These are phyloP conservation scores for Eucriotettix oculatus DNA, from an alignment of 2,888 invertebrate species.

Conservation along the genomic window DNA sequence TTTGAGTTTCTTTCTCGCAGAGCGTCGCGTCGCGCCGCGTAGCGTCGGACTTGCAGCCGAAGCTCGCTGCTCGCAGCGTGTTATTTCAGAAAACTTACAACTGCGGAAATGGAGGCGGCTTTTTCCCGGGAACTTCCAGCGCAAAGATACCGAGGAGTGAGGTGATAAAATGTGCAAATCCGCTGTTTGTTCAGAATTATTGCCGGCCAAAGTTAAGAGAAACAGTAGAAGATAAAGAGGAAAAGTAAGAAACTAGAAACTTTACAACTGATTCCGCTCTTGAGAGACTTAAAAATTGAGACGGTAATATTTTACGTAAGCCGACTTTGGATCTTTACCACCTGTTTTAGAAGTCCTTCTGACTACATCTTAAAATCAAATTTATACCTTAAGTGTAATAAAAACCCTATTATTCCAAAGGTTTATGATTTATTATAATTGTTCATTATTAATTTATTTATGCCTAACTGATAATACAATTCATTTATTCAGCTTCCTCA, in stretches of 20 bases:
- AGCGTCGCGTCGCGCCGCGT: neutral
- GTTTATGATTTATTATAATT: too few species aligned
- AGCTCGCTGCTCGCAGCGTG: slow-evolving; percentile 3
- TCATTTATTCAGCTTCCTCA: too few species aligned
- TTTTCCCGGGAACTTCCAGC: neutral
- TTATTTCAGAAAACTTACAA: slow-evolving; percentile 8
- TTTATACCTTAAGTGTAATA: too few species aligned
- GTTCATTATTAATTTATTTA: too few species aligned
- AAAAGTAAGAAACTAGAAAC: neutral
- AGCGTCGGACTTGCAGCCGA: neutral
- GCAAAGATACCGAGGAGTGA: slow-evolving; percentile 1
- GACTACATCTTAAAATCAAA: too few species aligned
- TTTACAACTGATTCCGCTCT: neutral
- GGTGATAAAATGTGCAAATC: slow-evolving; percentile 9
- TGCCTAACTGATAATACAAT: too few species aligned
- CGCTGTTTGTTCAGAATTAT: slow-evolving; percentile 4
- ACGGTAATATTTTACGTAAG: too few species aligned
- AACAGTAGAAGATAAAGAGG: neutral
- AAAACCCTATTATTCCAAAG: too few species aligned
- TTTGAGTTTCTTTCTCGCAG: neutral
- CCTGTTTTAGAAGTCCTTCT: too few species aligned
- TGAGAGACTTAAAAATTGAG: too few species aligned
- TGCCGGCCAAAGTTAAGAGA: neutral
- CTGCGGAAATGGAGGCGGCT: neutral
- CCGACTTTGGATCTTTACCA: too few species aligned